Evolutionary conservation across 2,888 invertebrate species (phyloP).

Genomic region (Agapetus fuscipes): DNA sequence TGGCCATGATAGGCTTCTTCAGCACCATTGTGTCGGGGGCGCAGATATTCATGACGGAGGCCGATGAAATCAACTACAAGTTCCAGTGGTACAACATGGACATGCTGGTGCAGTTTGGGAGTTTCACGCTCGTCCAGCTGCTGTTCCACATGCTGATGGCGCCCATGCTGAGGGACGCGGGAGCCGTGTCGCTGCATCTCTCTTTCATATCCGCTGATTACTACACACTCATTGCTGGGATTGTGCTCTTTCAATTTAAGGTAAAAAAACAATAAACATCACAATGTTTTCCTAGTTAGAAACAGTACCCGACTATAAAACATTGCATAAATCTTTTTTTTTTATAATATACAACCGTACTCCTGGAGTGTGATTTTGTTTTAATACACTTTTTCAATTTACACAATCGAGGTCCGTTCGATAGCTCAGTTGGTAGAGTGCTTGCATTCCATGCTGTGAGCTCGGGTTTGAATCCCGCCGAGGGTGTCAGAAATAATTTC

Average conservation of each 20-base stretch:
- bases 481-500: too few relatives aligned
- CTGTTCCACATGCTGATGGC: constrained; percentile 68
- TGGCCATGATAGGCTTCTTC: constrained; percentile 72
- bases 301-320: too few relatives aligned
- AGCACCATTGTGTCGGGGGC: constrained; percentile 67
- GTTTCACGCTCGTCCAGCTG: constrained; percentile 64
- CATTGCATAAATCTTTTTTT: too few relatives aligned
- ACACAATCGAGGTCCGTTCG: too few relatives aligned
- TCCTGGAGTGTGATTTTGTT: too few relatives aligned
- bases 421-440: too few relatives aligned
- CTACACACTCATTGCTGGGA: constrained; percentile 71
- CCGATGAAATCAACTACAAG: constrained; percentile 54
- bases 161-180: constrained; percentile 63
- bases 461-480: too few relatives aligned
- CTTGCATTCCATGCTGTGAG: too few relatives aligned
- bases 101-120: constrained; percentile 46
- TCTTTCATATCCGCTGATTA: constrained; percentile 77
- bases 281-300: background rate
- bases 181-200: constrained; percentile 74
- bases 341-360: too few relatives aligned
- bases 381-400: too few relatives aligned
- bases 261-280: too few relatives aligned
- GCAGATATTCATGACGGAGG: constrained; percentile 71
- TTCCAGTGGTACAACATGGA: constrained; percentile 55
- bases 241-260: constrained; percentile 72